phyloP scores from a whole-genome alignment of 2,888 invertebrate genomes.

The Villa cingulata region DNA sequence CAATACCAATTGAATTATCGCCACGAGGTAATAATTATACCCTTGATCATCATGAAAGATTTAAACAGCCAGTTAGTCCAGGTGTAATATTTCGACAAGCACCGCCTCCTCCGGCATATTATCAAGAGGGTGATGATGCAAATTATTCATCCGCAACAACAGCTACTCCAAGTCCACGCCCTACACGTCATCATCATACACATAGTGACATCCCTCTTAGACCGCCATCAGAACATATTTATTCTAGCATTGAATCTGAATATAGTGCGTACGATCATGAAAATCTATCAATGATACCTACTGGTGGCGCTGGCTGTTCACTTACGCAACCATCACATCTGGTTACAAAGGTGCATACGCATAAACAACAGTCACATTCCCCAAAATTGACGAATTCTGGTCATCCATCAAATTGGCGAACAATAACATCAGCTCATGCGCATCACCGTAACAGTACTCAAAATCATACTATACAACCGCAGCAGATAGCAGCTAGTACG shows the following conservation, averaged over 20 bases:
- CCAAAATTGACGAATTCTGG: neutral
- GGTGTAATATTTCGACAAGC: constrained; percentile 39
- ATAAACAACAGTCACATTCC: constrained; percentile 24
- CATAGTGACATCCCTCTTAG: constrained; percentile 42
- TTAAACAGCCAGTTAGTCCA: constrained; percentile 37
- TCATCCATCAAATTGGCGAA: constrained; percentile 11
- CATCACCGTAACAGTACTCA: constrained; percentile 12
- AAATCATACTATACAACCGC: constrained; percentile 19
- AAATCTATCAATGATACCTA: constrained; percentile 35
- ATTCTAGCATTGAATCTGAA: constrained; percentile 80
- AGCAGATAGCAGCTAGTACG: constrained; percentile 12
- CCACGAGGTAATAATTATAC: constrained; percentile 81
- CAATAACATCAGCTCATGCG: constrained; percentile 11
- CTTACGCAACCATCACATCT: constrained; percentile 21
- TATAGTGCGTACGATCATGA: constrained; percentile 72
- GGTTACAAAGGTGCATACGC: constrained; percentile 12
- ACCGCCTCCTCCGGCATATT: constrained; percentile 42
- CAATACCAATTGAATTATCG: constrained; percentile 69
- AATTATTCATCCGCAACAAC: constrained; percentile 52
- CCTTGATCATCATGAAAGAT: constrained; percentile 41
- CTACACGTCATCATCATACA: constrained; percentile 33
- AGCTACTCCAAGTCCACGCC: constrained; percentile 46
- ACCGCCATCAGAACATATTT: constrained; percentile 78
- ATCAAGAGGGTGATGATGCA: constrained; percentile 42
- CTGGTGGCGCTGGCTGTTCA: constrained; percentile 22